A percentile compares a stretch with the other conserved stretches of the same genome.
Evolutionary conservation across 2,888 invertebrate species (phyloP).

Genomic region (Lasioglossum morio): DNA sequence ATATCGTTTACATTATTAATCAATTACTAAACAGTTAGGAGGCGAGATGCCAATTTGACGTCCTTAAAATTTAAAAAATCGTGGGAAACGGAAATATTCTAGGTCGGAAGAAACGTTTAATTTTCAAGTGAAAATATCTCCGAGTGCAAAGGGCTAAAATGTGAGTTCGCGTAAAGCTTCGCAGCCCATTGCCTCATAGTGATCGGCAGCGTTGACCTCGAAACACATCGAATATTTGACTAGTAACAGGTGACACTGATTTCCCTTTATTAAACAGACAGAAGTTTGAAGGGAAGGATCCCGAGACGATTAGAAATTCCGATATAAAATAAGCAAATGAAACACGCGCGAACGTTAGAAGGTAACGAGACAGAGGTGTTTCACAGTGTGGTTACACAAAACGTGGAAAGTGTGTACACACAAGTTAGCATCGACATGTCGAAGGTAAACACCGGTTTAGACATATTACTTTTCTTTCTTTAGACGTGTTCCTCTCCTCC

Average conservation of each 20-base stretch:
- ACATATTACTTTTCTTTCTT: not conserved
- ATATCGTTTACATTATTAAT: too few relatives aligned
- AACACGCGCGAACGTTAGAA: conserved; percentile 49
- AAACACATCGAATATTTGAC: not conserved
- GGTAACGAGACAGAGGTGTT: conserved; percentile 33
- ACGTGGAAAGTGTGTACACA: conserved; percentile 45
- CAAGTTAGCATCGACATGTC: conserved; percentile 56
- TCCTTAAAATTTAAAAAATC: too few relatives aligned
- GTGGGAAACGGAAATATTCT: too few relatives aligned
- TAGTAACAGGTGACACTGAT: not conserved
- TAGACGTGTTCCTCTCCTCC: not conserved
- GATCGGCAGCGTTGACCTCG: not conserved
- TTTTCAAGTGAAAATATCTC: too few relatives aligned
- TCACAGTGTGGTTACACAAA: conserved; percentile 43
- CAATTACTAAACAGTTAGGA: too few relatives aligned
- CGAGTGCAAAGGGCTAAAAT: not conserved
- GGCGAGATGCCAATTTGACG: too few relatives aligned
- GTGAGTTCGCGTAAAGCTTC: not conserved
- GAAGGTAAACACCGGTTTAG: conserved; percentile 44
- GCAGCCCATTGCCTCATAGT: not conserved
- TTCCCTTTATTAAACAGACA: conserved; percentile 20
- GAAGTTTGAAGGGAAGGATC: conserved; percentile 11
- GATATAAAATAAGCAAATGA: conserved; percentile 35
- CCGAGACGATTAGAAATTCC: conserved; percentile 34
- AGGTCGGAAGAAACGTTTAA: too few relatives aligned